Conservation (phyloP, 2,888 invertebrate species). For the Diabrotica balteata region DNA sequence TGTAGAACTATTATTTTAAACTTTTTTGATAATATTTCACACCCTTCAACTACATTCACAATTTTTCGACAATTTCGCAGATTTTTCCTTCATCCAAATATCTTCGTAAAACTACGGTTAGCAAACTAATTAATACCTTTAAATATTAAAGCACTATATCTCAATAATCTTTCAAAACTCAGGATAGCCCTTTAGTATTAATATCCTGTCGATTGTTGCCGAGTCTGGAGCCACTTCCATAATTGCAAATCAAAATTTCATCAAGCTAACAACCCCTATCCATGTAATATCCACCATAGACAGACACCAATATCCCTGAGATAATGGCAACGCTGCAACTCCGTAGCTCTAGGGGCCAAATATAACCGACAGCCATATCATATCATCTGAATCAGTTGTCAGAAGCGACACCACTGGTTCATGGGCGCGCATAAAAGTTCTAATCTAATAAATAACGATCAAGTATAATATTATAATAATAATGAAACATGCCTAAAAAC, state of each 20-base stretch:
- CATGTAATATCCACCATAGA: slow-evolving; percentile 10
- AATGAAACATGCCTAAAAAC: no score
- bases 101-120: no score
- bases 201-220: not conserved
- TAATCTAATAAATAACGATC: not conserved
- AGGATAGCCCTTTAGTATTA: no score
- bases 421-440: not conserved
- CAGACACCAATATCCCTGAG: slow-evolving; percentile 1
- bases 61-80: no score
- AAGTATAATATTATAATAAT: no score
- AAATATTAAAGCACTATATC: no score
- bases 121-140: no score
- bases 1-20: no score
- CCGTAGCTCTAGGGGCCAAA: slow-evolving; percentile 1
- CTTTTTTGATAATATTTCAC: no score
- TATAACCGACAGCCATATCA: slow-evolving; percentile 3
- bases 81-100: no score
- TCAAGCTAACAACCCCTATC: slow-evolving; percentile 18
- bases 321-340: not conserved
- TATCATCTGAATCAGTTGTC: slow-evolving; percentile 9
- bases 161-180: no score
- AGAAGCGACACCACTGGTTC: not conserved
- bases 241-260: slow-evolving; percentile 25
- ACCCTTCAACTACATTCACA: no score
- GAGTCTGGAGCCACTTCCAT: slow-evolving; percentile 7